phyloP scores from a whole-genome alignment of 2,797 vertebrate genomes.

The Lagorchestes hirsutus region DNA sequence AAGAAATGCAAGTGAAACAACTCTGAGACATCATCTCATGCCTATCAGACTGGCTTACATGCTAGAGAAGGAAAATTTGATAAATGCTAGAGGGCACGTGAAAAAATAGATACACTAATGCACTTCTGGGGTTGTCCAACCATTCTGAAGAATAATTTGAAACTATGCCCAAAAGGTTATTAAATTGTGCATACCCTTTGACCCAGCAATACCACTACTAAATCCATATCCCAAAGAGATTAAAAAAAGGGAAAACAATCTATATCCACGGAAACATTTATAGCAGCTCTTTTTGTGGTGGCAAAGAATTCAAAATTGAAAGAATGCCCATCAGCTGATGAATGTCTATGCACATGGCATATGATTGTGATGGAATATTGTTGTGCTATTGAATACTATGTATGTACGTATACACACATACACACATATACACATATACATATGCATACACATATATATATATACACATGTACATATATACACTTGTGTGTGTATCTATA shows the following conservation, averaged over 20 bases:
- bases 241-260: background rate
- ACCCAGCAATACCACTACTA: background rate
- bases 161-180: background rate
- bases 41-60: background rate
- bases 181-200: background rate
- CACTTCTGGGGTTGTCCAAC: no score
- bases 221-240: background rate
- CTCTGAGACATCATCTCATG: background rate
- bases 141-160: background rate
- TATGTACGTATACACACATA: background rate
- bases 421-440: no score
- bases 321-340: no score
- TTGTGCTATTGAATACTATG: background rate
- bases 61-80: background rate
- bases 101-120: background rate
- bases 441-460: no score
- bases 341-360: background rate
- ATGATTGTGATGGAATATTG: background rate
- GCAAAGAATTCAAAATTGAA: background rate
- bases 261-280: background rate
- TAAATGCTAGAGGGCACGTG: background rate
- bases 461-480: no score
- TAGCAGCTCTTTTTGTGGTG: background rate
- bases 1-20: background rate
- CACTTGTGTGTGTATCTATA: no score